Conservation (phyloP, 1,140 invertebrate genomes). For the Bradysia coprophila region DNA sequence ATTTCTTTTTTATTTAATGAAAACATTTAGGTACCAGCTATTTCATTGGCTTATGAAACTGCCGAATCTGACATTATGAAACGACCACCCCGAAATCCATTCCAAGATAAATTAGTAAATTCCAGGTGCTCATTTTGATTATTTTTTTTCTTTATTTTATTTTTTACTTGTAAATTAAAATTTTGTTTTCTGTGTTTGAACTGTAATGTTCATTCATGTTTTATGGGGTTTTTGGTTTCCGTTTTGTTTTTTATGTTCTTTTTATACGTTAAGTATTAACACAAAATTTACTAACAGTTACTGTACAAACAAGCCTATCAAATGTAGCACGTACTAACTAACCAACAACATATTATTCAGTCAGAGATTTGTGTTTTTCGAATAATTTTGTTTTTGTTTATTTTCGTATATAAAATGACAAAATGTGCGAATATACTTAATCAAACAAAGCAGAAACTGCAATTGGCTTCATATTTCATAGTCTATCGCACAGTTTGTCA, state of each 20-base stretch:
- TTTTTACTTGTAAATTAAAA: neutral
- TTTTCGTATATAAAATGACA: too few species aligned
- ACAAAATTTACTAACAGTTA: too few species aligned
- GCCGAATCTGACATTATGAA: slow-evolving; percentile 99
- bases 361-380: too few species aligned
- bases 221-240: neutral
- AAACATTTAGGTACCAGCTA: slow-evolving; percentile 77
- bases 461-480: too few species aligned
- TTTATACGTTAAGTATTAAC: too few species aligned
- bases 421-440: too few species aligned
- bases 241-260: neutral
- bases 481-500: too few species aligned
- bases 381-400: too few species aligned
- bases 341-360: too few species aligned
- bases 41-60: slow-evolving; percentile 95
- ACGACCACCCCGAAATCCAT: slow-evolving; percentile 85
- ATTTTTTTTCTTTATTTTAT: neutral
- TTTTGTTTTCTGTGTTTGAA: neutral
- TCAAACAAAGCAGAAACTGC: too few species aligned
- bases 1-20: neutral
- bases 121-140: slow-evolving; percentile 1
- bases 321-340: too few species aligned
- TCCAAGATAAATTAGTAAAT: slow-evolving; percentile 92
- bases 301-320: too few species aligned
- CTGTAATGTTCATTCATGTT: neutral